Conservation (phyloP, 2,888 invertebrate species). For the Galerucella calmariensis region DNA sequence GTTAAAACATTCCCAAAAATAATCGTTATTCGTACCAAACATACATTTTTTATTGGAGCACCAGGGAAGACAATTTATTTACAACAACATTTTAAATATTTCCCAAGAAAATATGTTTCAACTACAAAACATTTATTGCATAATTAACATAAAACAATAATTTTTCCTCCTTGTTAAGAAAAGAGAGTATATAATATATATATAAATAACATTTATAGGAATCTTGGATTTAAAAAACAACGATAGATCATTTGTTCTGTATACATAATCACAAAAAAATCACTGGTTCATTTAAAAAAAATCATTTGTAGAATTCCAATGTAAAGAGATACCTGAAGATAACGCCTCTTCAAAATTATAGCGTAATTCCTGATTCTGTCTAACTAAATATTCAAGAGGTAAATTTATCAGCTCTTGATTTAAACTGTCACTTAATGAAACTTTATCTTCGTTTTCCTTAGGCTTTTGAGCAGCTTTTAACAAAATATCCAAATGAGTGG, state of each 20-base stretch:
- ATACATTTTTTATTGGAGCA: neutral
- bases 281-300: neutral
- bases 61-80: neutral
- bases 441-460: conserved; percentile 15
- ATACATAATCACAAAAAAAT: conserved; percentile 9
- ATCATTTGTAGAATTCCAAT: conserved; percentile 34
- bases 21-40: neutral
- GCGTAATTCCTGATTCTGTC: conserved; percentile 48
- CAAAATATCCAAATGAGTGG: conserved; percentile 41
- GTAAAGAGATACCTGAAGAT: conserved; percentile 39
- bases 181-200: no score
- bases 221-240: no score
- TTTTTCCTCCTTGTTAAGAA: no score
- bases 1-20: neutral
- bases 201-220: no score
- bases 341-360: conserved; percentile 45
- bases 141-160: no score
- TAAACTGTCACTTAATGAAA: conserved; percentile 29
- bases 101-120: no score
- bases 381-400: conserved; percentile 39
- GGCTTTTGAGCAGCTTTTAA: conserved; percentile 33
- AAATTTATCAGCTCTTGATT: conserved; percentile 31
- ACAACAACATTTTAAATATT: neutral
- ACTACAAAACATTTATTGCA: no score
- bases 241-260: neutral